phyloP scores from a whole-genome alignment of 53 echinoderm and acorn worm genomes.

The Patiria pectinifera region DNA sequence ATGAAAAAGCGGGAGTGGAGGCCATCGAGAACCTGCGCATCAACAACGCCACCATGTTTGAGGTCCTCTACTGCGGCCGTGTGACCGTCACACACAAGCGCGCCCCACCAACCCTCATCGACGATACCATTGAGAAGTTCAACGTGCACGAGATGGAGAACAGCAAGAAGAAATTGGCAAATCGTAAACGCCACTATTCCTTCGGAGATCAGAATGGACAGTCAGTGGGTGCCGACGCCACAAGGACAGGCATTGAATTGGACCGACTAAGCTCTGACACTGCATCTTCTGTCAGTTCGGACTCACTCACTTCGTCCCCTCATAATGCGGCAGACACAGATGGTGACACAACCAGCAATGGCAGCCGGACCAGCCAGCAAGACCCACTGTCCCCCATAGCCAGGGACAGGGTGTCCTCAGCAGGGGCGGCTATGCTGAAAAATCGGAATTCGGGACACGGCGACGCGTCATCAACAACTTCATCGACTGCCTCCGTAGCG shows the following conservation, averaged over 20 bases:
- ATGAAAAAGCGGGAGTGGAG: slow-evolving; percentile 58
- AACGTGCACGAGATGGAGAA: slow-evolving; percentile 80
- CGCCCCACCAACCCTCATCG: slow-evolving; percentile 94
- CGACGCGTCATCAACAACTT: slow-evolving; percentile 7
- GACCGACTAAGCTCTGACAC: slow-evolving; percentile 41
- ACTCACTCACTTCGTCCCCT: slow-evolving; percentile 15
- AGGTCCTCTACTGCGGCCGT: slow-evolving; percentile 90
- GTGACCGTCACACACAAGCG: slow-evolving; percentile 89
- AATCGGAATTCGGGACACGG: neutral
- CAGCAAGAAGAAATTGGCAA: slow-evolving; percentile 64
- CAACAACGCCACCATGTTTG: slow-evolving; percentile 89
- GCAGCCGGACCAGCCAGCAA: slow-evolving; percentile 36
- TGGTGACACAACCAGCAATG: slow-evolving; percentile 3
- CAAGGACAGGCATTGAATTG: slow-evolving; percentile 6
- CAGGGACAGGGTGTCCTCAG: slow-evolving; percentile 30
- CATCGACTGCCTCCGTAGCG: slow-evolving; percentile 13
- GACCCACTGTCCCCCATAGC: slow-evolving; percentile 19
- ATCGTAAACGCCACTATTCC: slow-evolving; percentile 86
- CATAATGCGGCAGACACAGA: slow-evolving; percentile 12
- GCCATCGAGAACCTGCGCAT: slow-evolving; percentile 72
- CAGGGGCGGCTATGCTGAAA: slow-evolving; percentile 60
- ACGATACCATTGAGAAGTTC: slow-evolving; percentile 90
- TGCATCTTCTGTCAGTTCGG: slow-evolving; percentile 60
- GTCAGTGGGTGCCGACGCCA: neutral
- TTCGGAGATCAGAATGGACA: slow-evolving; percentile 78